Conservation (phyloP, 2,113 vertebrate genomes). For the Dicentrarchus labrax region DNA sequence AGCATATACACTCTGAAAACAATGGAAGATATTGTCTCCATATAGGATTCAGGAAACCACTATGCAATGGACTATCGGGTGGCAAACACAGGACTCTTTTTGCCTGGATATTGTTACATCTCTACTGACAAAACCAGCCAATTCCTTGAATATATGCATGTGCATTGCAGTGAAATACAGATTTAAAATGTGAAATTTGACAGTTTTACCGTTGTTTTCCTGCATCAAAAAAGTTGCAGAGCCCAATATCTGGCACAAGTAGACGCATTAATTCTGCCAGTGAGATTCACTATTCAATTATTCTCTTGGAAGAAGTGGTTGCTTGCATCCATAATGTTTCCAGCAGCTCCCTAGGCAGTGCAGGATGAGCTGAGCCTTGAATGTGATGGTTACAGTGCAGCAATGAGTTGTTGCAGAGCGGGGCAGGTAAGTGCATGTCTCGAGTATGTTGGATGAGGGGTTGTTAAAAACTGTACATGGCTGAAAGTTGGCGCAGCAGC, state of each 20-base stretch:
- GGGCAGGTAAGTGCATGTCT: conserved; percentile 87
- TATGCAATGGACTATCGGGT: neutral
- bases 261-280: conserved; percentile 16
- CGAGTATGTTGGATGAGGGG: conserved; percentile 78
- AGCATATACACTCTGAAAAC: conserved; percentile 7
- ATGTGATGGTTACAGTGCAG: conserved; percentile 75
- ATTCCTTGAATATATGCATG: neutral
- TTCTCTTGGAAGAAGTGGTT: conserved; percentile 49
- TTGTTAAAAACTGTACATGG: conserved; percentile 78
- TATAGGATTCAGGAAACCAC: neutral
- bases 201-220: neutral
- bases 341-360: conserved; percentile 54
- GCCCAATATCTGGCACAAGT: neutral
- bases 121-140: neutral
- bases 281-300: conserved; percentile 45
- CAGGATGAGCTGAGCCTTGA: conserved; percentile 41
- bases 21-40: conserved; percentile 19
- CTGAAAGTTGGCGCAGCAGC: conserved; percentile 56
- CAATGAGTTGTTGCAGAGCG: conserved; percentile 64
- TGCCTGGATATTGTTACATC: neutral
- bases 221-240: conserved; percentile 9
- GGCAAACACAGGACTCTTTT: conserved; percentile 18
- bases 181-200: neutral
- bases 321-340: conserved; percentile 59
- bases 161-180: neutral